Percentiles rank a stretch among this genome's conserved stretches.
Evolutionary conservation across 1,140 invertebrate genomes (phyloP).

Genomic region (Drosophila pseudoobscura): DNA sequence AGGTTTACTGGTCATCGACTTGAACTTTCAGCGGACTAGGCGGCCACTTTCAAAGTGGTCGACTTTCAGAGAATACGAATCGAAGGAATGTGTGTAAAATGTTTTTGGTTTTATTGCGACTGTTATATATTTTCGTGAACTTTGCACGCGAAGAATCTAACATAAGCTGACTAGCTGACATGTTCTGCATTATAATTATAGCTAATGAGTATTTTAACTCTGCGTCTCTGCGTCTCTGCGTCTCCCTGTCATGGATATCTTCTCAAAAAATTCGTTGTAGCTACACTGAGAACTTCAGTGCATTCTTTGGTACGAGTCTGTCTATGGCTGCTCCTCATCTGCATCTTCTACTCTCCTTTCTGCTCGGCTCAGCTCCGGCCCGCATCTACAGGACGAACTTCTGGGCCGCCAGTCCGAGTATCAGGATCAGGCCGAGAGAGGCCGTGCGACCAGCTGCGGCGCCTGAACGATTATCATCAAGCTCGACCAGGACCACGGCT

Average conservation of each 20-base stretch:
- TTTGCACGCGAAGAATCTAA: slow-evolving; percentile 62
- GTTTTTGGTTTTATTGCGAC: slow-evolving; percentile 38
- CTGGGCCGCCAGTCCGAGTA: slow-evolving; percentile 24
- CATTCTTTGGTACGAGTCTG: slow-evolving; percentile 67
- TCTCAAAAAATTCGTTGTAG: slow-evolving; percentile 54
- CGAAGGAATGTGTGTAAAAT: slow-evolving; percentile 45
- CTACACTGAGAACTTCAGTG: slow-evolving; percentile 19
- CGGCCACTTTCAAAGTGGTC: slow-evolving; percentile 47
- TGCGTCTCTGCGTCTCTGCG: slow-evolving; percentile 34
- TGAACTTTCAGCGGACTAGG: slow-evolving; percentile 43
- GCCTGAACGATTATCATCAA: slow-evolving; percentile 6
- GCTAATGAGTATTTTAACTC: slow-evolving; percentile 71
- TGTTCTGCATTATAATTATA: slow-evolving; percentile 56
- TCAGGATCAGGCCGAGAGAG: slow-evolving; percentile 17
- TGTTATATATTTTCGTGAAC: slow-evolving; percentile 35
- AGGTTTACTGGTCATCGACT: slow-evolving; percentile 10
- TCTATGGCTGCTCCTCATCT: slow-evolving; percentile 34
- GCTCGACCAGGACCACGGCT: slow-evolving; percentile 63
- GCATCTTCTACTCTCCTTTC: background rate
- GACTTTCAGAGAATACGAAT: slow-evolving; percentile 19
- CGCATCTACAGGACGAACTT: slow-evolving; percentile 46
- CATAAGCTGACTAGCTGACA: slow-evolving; percentile 64
- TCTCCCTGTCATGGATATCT: slow-evolving; percentile 14
- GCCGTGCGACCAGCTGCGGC: slow-evolving; percentile 19
- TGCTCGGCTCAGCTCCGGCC: too few species aligned